Evolutionary conservation across 2,113 vertebrate genomes (phyloP).

Genomic region (Aegotheles bennettii): DNA sequence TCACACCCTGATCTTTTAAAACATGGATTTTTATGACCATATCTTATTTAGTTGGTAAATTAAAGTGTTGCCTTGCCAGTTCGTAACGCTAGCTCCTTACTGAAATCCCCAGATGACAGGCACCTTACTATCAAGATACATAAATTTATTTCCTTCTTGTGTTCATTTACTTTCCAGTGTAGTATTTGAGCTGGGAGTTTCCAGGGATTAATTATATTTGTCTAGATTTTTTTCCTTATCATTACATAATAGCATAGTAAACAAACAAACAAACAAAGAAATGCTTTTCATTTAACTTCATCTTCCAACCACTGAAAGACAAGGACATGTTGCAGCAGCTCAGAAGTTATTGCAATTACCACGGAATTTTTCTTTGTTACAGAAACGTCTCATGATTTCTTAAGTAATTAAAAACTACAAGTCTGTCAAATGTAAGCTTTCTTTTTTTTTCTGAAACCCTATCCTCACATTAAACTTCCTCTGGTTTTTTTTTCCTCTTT

Average conservation of each 20-base stretch:
- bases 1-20: conserved; percentile 45
- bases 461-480: neutral
- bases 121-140: neutral
- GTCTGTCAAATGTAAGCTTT: neutral
- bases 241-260: neutral
- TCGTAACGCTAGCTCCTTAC: neutral
- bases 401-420: neutral
- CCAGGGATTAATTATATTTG: neutral
- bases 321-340: neutral
- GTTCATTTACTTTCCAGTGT: neutral
- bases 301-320: neutral
- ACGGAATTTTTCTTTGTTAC: neutral
- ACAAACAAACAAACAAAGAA: neutral
- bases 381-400: neutral
- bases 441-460: neutral
- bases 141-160: neutral
- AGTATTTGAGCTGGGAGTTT: neutral
- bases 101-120: neutral
- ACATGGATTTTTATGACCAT: conserved; percentile 16
- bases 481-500: neutral
- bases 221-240: neutral
- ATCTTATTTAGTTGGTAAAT: conserved; percentile 35
- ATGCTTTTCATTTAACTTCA: neutral
- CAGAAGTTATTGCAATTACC: neutral
- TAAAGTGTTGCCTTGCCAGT: conserved; percentile 20